A percentile compares a stretch with the other conserved stretches of the same genome.
Evolutionary conservation across 2,888 invertebrate genomes (phyloP).

Genomic region (Clistopyga incitator): DNA sequence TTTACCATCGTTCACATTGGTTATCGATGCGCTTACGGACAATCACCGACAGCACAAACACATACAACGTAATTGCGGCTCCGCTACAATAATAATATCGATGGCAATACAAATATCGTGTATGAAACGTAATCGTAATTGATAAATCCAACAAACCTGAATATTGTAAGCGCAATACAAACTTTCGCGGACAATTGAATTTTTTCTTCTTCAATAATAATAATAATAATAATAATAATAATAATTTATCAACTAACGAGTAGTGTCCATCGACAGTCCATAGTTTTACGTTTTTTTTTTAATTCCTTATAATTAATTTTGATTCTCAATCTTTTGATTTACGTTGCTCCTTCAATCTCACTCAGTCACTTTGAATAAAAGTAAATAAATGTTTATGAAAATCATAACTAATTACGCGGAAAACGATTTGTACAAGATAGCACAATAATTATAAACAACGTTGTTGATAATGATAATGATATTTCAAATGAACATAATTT

Average conservation of each 20-base stretch:
- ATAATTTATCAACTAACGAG: conserved; percentile 64
- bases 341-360: conserved; percentile 57
- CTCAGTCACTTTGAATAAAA: conserved; percentile 28
- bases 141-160: conserved; percentile 43
- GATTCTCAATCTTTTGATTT: conserved; percentile 72
- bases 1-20: conserved; percentile 13
- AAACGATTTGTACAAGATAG: conserved; percentile 58
- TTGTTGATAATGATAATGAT: conserved; percentile 49
- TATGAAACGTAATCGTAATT: conserved; percentile 44
- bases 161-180: conserved; percentile 45
- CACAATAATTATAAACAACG: conserved; percentile 63
- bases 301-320: conserved; percentile 64
- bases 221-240: conserved; percentile 54
- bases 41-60: conserved; percentile 38
- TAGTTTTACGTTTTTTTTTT: conserved; percentile 37
- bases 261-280: conserved; percentile 53
- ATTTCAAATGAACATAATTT: conserved; percentile 32
- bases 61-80: conserved; percentile 37
- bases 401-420: conserved; percentile 8
- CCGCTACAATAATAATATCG: conserved; percentile 56
- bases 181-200: conserved; percentile 19
- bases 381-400: conserved; percentile 17
- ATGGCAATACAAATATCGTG: conserved; percentile 58
- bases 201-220: conserved; percentile 24
- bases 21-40: conserved; percentile 36